Evolutionary conservation across 2,888 invertebrate species (phyloP).

Genomic region (Octodonta nipae): DNA sequence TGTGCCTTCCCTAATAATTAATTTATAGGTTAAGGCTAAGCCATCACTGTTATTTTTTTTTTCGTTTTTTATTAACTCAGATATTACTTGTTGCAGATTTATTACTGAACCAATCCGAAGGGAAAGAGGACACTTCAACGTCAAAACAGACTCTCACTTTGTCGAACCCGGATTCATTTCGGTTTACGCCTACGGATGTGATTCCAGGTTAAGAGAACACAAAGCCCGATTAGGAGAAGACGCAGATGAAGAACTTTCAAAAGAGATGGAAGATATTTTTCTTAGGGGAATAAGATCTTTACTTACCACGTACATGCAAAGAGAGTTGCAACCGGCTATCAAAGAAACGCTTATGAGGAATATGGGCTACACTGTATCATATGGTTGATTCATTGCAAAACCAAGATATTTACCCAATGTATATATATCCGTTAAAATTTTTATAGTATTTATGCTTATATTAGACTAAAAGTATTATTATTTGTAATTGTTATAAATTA

Average conservation of each 20-base stretch:
- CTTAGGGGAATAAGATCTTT: slow-evolving; percentile 64
- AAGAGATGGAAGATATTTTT: slow-evolving; percentile 75
- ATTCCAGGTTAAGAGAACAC: slow-evolving; percentile 33
- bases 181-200: slow-evolving; percentile 73
- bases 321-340: slow-evolving; percentile 69
- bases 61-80: background rate
- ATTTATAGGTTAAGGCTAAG: too few relatives aligned
- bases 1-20: too few relatives aligned
- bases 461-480: too few relatives aligned
- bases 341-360: slow-evolving; percentile 77
- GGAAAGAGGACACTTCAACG: slow-evolving; percentile 55
- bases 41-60: too few relatives aligned
- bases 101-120: slow-evolving; percentile 57
- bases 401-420: too few relatives aligned
- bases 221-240: slow-evolving; percentile 30
- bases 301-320: slow-evolving; percentile 70
- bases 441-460: too few relatives aligned
- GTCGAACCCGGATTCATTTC: slow-evolving; percentile 74
- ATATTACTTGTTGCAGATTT: slow-evolving; percentile 33
- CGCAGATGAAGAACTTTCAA: slow-evolving; percentile 53
- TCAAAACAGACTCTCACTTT: slow-evolving; percentile 70
- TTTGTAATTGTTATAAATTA: too few relatives aligned
- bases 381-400: too few relatives aligned
- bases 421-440: too few relatives aligned
- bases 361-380: slow-evolving; percentile 77